phyloP scores from a whole-genome alignment of 35 echinoderm and acorn worm species.

The Apostichopus parvimensis region DNA sequence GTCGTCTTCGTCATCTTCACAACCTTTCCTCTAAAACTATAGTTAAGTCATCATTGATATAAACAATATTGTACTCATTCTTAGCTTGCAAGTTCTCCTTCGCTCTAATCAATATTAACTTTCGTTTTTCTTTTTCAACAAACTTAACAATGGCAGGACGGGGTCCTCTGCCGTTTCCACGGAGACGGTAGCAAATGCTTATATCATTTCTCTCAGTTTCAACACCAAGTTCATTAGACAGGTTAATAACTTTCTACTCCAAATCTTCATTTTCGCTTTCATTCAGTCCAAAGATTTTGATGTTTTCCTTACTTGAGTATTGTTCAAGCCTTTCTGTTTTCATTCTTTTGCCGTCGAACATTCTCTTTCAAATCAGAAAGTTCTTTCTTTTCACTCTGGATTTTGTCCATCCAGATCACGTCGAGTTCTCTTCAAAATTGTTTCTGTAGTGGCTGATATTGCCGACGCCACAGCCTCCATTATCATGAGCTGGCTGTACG shows the following conservation, averaged over 20 bases:
- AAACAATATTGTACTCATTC: not conserved
- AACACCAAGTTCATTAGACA: not conserved
- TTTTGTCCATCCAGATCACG: too few relatives aligned
- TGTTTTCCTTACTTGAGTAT: not conserved
- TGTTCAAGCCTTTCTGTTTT: not conserved
- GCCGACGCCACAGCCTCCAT: too few relatives aligned
- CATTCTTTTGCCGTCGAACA: too few relatives aligned
- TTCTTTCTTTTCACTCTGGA: too few relatives aligned
- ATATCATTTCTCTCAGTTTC: not conserved
- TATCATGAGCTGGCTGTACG: too few relatives aligned
- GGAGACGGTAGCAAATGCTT: not conserved
- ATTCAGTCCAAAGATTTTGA: not conserved
- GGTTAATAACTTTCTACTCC: not conserved
- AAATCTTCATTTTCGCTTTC: not conserved
- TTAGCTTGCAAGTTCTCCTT: not conserved
- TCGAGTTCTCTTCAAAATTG: too few relatives aligned
- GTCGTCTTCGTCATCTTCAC: not conserved
- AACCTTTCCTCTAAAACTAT: not conserved
- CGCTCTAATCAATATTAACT: not conserved
- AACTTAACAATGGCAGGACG: conserved; percentile 8
- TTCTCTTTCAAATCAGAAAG: too few relatives aligned
- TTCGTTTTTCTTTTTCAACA: conserved; percentile 20
- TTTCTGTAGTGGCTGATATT: too few relatives aligned
- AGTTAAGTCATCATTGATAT: conserved; percentile 2
- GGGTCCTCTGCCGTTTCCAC: not conserved